Base-by-base conservation (phyloP, 2,888 invertebrate species). In the Pheosia tremula region DNA sequence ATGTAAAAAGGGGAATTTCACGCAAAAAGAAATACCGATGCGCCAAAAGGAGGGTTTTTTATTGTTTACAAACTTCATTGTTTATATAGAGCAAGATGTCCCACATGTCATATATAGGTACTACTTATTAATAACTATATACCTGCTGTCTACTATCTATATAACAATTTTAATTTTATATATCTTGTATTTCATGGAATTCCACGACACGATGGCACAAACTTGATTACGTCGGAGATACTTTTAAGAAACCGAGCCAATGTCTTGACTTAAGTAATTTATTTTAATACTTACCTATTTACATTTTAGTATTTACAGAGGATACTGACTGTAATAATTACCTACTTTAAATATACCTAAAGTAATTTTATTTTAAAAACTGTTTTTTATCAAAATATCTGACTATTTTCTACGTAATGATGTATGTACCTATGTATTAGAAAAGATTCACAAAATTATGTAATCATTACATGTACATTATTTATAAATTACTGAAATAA, bases 231-330 rank as follows among this genome's bases (percentile, higher is more conserved):
- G 50, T 39, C 39, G 13, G 37, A 39, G 43, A 63, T 68, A 67
- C 57, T 62, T 71, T 68, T 43, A 61, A 64, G 65, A 61, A 70
- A 74, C 69, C 74, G 72, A 74, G 74, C 74, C 72, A 74, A 66
- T 63, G 67, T 71, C 65, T 60, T 64, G 57, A 63, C 68, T 63
- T 52, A 41, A 53, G 62, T 71, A 69, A 72, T 74, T 74, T 74
- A 74, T 72, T 74, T 67, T 67, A 67, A 64, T 69, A 74, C 72
- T 72, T 55, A 55, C 39, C 39, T 69, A 72, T 74, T 72, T 74
- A 74, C 63, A 62, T 58, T 59, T 57, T 60, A 50, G 62, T 52
- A 38, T 62, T 58, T 62, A 61, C 63, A 54, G 47, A 67, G 62
- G 63, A 61, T 71, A 54, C 9, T 8, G 9, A 74, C 66, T 74